A percentile compares a stretch with the other conserved stretches of the same genome.
Evolutionary conservation across 2,113 vertebrate genomes (phyloP).

Genomic region (Chionomys nivalis): DNA sequence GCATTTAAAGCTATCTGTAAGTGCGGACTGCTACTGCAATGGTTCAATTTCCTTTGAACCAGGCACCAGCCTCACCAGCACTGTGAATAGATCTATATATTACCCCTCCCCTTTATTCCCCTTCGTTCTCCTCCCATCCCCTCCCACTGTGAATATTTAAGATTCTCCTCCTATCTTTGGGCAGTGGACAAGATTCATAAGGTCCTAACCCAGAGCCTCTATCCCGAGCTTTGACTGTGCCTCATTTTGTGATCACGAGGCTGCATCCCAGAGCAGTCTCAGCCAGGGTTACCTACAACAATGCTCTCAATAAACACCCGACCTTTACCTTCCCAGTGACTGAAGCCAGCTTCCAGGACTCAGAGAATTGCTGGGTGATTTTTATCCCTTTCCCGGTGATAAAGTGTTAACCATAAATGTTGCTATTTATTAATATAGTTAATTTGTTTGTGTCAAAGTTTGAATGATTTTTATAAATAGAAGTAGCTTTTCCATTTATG

Average conservation of each 20-base stretch:
- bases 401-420: conserved; percentile 26
- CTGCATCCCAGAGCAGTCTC: background rate
- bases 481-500: conserved; percentile 31
- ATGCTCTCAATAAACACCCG: background rate
- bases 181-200: background rate
- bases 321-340: background rate
- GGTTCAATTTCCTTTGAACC: conserved; percentile 27
- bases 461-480: conserved; percentile 24
- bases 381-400: background rate
- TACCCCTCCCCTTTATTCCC: background rate
- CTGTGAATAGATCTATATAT: background rate
- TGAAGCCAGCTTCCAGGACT: background rate
- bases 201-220: background rate
- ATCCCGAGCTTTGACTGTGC: background rate
- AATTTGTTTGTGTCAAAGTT: background rate
- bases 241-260: background rate
- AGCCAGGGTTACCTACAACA: background rate
- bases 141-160: conserved; percentile 16
- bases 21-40: background rate
- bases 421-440: conserved; percentile 36
- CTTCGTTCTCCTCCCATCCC: background rate
- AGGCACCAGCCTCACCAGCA: background rate
- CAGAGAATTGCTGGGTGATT: background rate
- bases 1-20: conserved; percentile 32
- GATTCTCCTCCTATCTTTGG: background rate